Evolutionary conservation across 1,140 invertebrate genomes (phyloP), one percentile per base, ranked within the genome.

Genomic region (Zaprionus kolodkinae): DNA sequence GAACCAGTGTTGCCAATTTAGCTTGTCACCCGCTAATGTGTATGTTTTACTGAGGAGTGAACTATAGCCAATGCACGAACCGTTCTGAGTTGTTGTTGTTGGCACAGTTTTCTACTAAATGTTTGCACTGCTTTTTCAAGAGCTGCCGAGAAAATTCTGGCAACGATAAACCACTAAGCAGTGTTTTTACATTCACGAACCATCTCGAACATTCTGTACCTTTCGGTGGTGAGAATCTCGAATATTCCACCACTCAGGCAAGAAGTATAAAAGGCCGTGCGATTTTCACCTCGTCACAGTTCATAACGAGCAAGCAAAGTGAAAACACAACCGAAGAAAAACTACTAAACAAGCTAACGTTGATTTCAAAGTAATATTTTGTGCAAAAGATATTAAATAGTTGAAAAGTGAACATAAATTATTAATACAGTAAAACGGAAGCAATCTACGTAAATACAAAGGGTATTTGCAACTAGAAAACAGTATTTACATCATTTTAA

Each of bases 251-350:
- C 79, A 55, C 65, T 6, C 27, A 13, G 33, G 25, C 1, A 4
- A 3, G 21, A 35, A n/a, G 71, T 83, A 83, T 83, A 83, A 83
- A 83, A 82, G 83, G 52, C 62, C 9, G 40, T 10, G 54, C 43
- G 50, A 30, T 65, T 66, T 68, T 17, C 62, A 57, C 50, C 48
- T 27, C 61, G 13, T 2, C 61, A 76, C 79, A 83, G 48, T 78
- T 78, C 40, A 68, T 60, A 61, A 38, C 55, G 64, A 80, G 21
- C 38, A 77, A 17, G 6, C 45, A 12, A 54, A 62, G 72, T 62
- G 60, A 43, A 43, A 75, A 60, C 61, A 76, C 10, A 70, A 75
- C 33, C 38, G 25, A 59, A 60, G n/a, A 9, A 36, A 13, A 21
- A 54, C n/a, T n/a, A 45, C 69, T 60, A 38, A 45, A 55, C 11